Conservation (phyloP, 2,113 vertebrate genomes). For the Lepus americanus region DNA sequence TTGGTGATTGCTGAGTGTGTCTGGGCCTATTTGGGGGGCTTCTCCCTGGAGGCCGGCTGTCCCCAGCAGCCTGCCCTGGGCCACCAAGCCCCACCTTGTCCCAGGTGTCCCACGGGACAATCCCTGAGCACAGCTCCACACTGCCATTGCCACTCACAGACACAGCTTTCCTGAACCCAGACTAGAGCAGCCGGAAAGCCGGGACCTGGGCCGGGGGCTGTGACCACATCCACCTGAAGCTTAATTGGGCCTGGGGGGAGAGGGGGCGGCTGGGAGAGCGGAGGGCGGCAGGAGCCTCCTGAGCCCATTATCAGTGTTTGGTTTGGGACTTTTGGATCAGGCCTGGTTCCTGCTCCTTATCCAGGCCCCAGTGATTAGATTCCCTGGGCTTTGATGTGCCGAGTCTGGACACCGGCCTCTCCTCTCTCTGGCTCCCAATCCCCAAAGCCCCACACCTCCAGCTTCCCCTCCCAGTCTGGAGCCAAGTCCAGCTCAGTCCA, state of each 20-base stretch:
- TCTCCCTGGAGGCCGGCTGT: not conserved
- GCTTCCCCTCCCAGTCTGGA: too few relatives aligned
- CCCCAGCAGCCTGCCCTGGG: not conserved
- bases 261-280: not conserved
- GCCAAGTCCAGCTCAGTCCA: not conserved
- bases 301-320: constrained; percentile 64
- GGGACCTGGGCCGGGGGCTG: not conserved
- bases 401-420: not conserved
- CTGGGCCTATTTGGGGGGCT: not conserved
- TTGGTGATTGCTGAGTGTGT: not conserved
- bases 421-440: not conserved
- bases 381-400: constrained; percentile 42
- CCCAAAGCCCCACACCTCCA: not conserved
- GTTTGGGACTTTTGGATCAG: constrained; percentile 47
- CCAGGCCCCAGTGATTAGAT: constrained; percentile 44
- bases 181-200: fast-evolving
- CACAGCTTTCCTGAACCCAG: not conserved
- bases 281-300: not conserved
- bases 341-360: constrained; percentile 63
- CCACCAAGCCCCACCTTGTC: not conserved
- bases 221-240: not conserved
- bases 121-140: not conserved
- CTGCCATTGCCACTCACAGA: not conserved
- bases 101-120: not conserved
- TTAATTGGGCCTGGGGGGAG: fast-evolving